Conservation (phyloP, 2,113 vertebrate species). For the Thalassarche chlororhynchos region DNA sequence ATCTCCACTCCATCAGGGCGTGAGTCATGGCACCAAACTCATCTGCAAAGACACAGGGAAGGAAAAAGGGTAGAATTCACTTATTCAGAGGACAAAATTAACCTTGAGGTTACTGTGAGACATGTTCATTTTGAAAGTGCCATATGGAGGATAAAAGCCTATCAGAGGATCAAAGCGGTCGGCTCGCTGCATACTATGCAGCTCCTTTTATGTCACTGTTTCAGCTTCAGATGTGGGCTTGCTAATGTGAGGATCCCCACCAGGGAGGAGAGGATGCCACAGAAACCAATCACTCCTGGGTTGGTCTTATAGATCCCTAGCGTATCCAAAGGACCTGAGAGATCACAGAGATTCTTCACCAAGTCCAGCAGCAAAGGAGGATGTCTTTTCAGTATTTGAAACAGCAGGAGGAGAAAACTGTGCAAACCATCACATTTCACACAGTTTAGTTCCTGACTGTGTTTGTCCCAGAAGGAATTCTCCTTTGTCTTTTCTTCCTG, state of each 20-base stretch:
- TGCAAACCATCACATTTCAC: conserved; percentile 74
- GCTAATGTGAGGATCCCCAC: conserved; percentile 85
- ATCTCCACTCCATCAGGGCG: background rate
- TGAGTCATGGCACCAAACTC: background rate
- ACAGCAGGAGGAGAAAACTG: conserved; percentile 75
- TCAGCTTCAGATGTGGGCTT: conserved; percentile 84
- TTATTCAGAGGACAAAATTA: background rate
- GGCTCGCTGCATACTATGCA: background rate
- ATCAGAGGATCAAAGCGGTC: background rate
- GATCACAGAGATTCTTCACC: conserved; percentile 90
- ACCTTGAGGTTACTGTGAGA: background rate
- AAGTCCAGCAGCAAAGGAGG: conserved; percentile 87
- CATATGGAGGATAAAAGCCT: background rate
- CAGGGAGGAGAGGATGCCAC: conserved; percentile 90
- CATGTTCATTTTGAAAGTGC: background rate
- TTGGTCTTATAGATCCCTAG: conserved; percentile 86
- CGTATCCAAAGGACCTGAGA: conserved; percentile 87
- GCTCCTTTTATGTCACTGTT: conserved; percentile 15
- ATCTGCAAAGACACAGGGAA: background rate
- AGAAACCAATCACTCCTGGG: conserved; percentile 85
- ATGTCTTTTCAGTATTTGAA: conserved; percentile 75
- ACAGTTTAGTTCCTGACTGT: conserved; percentile 21
- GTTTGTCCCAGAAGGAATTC: background rate
- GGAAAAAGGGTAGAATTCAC: background rate
- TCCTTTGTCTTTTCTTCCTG: conserved; percentile 48